A percentile compares a stretch with the other conserved stretches of the same genome.
These are phyloP conservation scores for Sphaeramia orbicularis DNA, from an alignment of 2,797 vertebrate species.

Conservation along the genomic window DNA sequence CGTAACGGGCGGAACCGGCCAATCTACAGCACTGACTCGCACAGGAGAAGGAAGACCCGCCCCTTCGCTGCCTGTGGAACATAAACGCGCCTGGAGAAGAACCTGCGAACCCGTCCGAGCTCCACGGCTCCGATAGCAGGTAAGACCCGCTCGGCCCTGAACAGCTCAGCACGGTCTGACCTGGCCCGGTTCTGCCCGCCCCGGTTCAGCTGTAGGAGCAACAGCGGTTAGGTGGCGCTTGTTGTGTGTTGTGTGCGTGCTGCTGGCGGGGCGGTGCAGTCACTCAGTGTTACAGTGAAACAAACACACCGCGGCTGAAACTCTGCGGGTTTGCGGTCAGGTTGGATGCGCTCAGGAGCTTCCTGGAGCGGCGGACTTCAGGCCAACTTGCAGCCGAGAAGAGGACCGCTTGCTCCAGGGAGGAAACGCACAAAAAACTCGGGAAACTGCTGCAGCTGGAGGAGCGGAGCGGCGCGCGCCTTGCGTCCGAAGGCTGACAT, in stretches of 20 bases:
- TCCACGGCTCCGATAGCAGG: conserved; percentile 38
- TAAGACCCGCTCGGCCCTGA: conserved; percentile 19
- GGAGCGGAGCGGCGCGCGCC: conserved; percentile 9
- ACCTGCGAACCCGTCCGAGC: conserved; percentile 14
- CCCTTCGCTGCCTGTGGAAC: conserved; percentile 28
- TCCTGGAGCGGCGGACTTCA: rapidly evolving
- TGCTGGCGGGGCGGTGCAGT: conserved; percentile 39
- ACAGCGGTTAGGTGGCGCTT: neutral
- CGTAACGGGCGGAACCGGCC: rapidly evolving
- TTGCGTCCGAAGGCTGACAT: neutral
- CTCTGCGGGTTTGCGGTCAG: neutral
- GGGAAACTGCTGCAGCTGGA: neutral
- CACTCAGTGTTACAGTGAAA: neutral
- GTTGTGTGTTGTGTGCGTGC: neutral
- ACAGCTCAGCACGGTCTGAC: rapidly evolving
- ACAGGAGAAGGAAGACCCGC: conserved; percentile 43
- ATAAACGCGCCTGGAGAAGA: conserved; percentile 48
- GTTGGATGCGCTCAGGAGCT: no score
- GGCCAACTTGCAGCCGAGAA: neutral
- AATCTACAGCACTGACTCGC: conserved; percentile 8
- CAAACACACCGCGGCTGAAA: conserved; percentile 1
- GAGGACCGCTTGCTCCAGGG: neutral
- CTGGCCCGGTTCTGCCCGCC: neutral
- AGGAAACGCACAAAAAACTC: conserved; percentile 1
- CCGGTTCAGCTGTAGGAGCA: neutral